These are phyloP conservation scores for Tryphoninae sp. DNA, from an alignment of 2,888 invertebrate species.

Conservation along the genomic window DNA sequence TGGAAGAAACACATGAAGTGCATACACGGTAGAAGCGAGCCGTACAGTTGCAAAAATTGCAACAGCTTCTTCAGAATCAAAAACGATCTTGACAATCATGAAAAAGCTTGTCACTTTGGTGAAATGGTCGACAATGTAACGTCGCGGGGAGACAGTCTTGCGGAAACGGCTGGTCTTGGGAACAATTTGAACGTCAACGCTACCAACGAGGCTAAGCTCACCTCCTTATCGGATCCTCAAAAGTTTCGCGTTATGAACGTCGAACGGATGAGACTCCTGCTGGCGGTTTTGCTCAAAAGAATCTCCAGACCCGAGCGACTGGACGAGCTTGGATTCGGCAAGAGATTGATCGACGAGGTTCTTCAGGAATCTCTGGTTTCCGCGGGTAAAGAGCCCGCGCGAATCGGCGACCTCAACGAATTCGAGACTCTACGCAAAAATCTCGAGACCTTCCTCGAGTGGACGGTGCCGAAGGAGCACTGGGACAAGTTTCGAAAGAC, in stretches of 20 bases:
- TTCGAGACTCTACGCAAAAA: conserved; percentile 88
- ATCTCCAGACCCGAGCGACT: conserved; percentile 91
- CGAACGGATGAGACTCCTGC: conserved; percentile 89
- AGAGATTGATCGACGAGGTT: conserved; percentile 90
- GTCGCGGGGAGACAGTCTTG: conserved; percentile 67
- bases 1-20: conserved; percentile 94
- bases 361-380: conserved; percentile 89
- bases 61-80: conserved; percentile 89
- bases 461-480: conserved; percentile 90
- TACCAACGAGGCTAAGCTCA: conserved; percentile 37
- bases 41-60: conserved; percentile 90
- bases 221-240: conserved; percentile 70
- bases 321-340: conserved; percentile 89
- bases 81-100: conserved; percentile 87
- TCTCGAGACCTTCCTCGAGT: conserved; percentile 89
- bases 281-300: conserved; percentile 91
- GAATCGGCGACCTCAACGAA: conserved; percentile 82
- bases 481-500: conserved; percentile 90
- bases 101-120: conserved; percentile 75
- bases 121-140: conserved; percentile 48
- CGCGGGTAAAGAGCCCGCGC: conserved; percentile 87
- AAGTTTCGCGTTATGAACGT: conserved; percentile 85
- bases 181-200: conserved; percentile 46
- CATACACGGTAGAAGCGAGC: conserved; percentile 90
- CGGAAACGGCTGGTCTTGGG: conserved; percentile 14